Base-by-base conservation (phyloP, 2,797 vertebrate species). In the Enteromius mattozi region DNA sequence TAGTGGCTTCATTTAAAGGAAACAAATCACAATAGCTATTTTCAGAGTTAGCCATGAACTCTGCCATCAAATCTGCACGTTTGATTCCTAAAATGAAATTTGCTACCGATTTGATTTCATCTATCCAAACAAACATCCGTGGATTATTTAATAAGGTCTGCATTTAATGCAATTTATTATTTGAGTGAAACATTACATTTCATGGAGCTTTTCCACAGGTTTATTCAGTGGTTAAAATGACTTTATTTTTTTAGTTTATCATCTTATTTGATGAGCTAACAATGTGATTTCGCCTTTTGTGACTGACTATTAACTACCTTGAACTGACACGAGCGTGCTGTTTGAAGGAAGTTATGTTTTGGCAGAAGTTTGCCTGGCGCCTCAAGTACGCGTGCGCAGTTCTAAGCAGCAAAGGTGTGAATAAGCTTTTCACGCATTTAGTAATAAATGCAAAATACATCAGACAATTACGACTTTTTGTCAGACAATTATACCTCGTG, bases 1-100 rank as follows among this genome's bases (percentile, higher is more conserved):
- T 61, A 12, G 21, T 9, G 9, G 6, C 8, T 77, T 2, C 2
- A 6, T 37, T 56, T 37, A 56, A 37, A 2, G 71, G 10, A 54
- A 77, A 2, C 51, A 40, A 59, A 77, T 17, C 12, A 74, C 19
- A 74, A 70, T 4, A n/a, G 49, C 6, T n/a, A 8, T 37, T 76
- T 54, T 35, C 17, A n/a, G 72, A 75, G 54, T 8, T 16, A 35
- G 33, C 30, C 33, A 75, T 59, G 40, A 37, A 76, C 56, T 69
- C 7, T 3, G 2, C 9, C 8, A 82, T 27, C 4, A 66, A 79
- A 45, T 74, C 35, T 59, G 35, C 77, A 42, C 9, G 9, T 86
- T 82, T 76, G 21, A 78, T 84, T 88, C 83, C 47, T 88, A 24
- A 78, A 78, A 78, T 77, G 16, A 51, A 68, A 56, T 77, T 24